Evolutionary conservation across 2,113 vertebrate genomes (phyloP), one percentile per base, ranked within the genome.

Genomic region (Nymphicus hollandicus): DNA sequence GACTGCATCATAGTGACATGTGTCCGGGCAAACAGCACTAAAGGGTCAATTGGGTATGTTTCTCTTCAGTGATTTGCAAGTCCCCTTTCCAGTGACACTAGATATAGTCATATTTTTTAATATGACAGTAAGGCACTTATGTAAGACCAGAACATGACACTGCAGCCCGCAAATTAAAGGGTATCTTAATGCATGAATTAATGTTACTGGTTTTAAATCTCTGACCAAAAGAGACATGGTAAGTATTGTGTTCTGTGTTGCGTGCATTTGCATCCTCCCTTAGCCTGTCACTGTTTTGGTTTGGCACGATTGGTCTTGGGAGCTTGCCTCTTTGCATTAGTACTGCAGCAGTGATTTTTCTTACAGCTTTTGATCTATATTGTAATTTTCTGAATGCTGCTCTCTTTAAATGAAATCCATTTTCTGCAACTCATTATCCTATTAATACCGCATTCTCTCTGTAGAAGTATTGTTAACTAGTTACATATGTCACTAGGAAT

Each of bases 1-100:
- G 98, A 99, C 31, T 99, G 98, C n/a, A 81, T 99, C 71, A 98
- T 99, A 41, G 98, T 99, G 35, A 98, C 98, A 0, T 99, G 99
- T 1, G 99, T 99, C 71, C 85, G 99, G 90, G 98, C 98, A 8
- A 98, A 97, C 87, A 83, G 91, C 52, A 14, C 85, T 6, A 97
- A 96, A 8, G 98, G 98, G 5, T 98, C 98, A 2, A 99, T 99
- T n/a, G 99, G 98, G 99, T 99, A 90, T 15, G 98, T 95, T 72
- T 22, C 39, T 20, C 31, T 17, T 33, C 33, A 28, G 41, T 17
- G 72, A 7, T 17, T 2, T 46, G 27, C 69, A 68, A 25, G 4
- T 43, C 71, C 33, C 15, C 1, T 23, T 60, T 23, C 63, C 53
- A 69, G 0, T 44, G 28, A 39, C 4, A 1, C 17, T 4, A 8